These are phyloP conservation scores for Calyptommatus sinebrachiatus DNA, from an alignment of 2,113 vertebrate genomes.

Conservation along the genomic window DNA sequence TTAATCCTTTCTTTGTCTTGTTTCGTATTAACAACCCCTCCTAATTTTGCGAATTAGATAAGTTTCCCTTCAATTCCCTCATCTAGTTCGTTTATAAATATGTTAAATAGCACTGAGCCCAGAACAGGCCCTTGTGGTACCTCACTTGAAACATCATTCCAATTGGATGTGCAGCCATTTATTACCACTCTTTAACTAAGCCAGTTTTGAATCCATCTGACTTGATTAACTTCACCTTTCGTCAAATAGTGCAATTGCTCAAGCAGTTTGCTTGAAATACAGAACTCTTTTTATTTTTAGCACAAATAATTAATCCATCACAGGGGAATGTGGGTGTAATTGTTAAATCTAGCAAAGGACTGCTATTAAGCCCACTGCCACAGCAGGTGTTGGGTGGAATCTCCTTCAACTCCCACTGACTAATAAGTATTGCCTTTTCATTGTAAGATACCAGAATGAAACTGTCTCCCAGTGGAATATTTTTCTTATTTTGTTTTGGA, in stretches of 20 bases:
- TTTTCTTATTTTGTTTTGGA: constrained; percentile 20
- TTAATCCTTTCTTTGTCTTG: too few species aligned
- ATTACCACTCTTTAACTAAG: too few species aligned
- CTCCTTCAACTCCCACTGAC: constrained; percentile 48
- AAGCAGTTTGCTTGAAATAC: constrained; percentile 22
- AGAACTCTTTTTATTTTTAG: constrained; percentile 74
- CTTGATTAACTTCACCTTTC: constrained; percentile 43
- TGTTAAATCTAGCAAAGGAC: constrained; percentile 67
- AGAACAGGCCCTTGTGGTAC: too few species aligned
- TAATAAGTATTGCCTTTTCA: constrained; percentile 52
- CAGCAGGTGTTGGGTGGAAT: constrained; percentile 65
- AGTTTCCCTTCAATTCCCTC: too few species aligned
- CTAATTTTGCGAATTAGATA: too few species aligned
- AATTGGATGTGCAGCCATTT: too few species aligned
- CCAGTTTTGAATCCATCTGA: not conserved
- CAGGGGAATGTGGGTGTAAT: constrained; percentile 70
- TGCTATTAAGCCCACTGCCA: constrained; percentile 65
- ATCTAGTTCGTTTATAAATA: too few species aligned
- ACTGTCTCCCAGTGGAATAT: constrained; percentile 24
- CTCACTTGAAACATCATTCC: too few species aligned
- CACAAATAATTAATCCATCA: constrained; percentile 74
- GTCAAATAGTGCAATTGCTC: not conserved
- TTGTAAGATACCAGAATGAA: constrained; percentile 57
- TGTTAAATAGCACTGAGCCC: too few species aligned
- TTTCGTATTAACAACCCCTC: too few species aligned